Evolutionary conservation across 2,113 vertebrate genomes (phyloP), one percentile per base, ranked within the genome.

Genomic region (Anarhynchus alexandrinus): DNA sequence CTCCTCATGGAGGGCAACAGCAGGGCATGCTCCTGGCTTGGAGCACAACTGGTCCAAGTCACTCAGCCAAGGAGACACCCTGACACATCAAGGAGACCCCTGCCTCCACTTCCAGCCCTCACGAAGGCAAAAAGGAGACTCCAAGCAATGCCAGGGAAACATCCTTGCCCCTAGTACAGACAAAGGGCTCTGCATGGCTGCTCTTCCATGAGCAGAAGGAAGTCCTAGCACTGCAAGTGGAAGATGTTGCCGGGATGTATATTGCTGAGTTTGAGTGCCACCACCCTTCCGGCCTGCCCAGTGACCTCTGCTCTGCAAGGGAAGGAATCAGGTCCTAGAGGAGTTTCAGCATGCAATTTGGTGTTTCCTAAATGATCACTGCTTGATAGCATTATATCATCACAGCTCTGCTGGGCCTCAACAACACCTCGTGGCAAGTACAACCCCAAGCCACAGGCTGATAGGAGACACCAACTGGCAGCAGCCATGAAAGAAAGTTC

Each of bases 371-470:
- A 58, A 58, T 6, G 6, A 34, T 40, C 6, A 6, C 13, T 45
- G 19, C n/a, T 82, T 1, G 0, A 30, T 15, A 85, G 34, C 43
- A 72, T 38, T 9, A 0, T 23, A 42, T 26, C 13, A 8, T 40
- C 43, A 23, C 11, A 43, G 18, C 45, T 30, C 22, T 59, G 26
- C 32, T 61, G 32, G 18, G 25, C 45, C n/a, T 59, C 38, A 72
- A 4, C 30, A 43, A 4, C 27, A 59, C 22, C 13, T 51, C 54
- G 11, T 26, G 30, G 47, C 57, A 74, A 84, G 66, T 19, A 57
- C 15, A 77, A 72, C 14, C 7, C 27, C 30, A 64, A 89, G 38
- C 49, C 83, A 57, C 6, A 0, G 34, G 29, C 77, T 36, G 34
- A 55, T 2, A 70, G 20, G 30, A 52, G 45, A 65, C 23, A 59